Evolutionary conservation across 2,888 invertebrate species (phyloP).

Genomic region (Parnassius smintheus): DNA sequence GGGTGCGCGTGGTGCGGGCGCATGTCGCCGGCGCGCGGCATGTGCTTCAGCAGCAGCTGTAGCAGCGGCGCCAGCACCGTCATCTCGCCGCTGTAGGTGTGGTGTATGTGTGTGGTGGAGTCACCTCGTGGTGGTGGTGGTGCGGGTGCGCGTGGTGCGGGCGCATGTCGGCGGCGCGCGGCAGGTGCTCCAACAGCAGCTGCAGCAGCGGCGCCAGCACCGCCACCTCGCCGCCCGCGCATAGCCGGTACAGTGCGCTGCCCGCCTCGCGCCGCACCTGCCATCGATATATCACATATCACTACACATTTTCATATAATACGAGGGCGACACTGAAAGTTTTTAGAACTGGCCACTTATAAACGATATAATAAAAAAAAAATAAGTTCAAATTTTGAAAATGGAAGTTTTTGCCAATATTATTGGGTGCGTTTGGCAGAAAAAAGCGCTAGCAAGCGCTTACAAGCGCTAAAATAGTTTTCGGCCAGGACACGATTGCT

Average conservation of each 20-base stretch:
- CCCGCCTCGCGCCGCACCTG: slow-evolving; percentile 94
- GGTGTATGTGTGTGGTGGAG: no score
- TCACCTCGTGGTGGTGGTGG: slow-evolving; percentile 58
- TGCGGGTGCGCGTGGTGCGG: slow-evolving; percentile 64
- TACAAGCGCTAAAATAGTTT: no score
- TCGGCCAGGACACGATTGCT: no score
- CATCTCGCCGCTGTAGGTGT: slow-evolving; percentile 71
- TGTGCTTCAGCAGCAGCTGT: slow-evolving; percentile 89
- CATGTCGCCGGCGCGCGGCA: slow-evolving; percentile 93
- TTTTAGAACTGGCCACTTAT: no score
- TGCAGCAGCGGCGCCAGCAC: slow-evolving; percentile 90
- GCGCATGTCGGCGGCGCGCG: slow-evolving; percentile 92
- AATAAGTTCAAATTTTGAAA: no score
- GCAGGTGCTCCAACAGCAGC: slow-evolving; percentile 89
- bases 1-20: slow-evolving; percentile 64
- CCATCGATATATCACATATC: neutral
- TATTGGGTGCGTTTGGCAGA: no score
- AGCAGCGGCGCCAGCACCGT: slow-evolving; percentile 89
- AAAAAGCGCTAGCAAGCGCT: no score
- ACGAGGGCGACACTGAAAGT: no score
- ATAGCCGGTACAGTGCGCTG: slow-evolving; percentile 94
- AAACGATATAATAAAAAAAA: no score
- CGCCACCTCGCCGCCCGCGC: slow-evolving; percentile 86
- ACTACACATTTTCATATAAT: no score
- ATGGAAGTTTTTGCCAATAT: no score